Percentiles rank a stretch among this genome's conserved stretches.
These are phyloP conservation scores for Pachypeltis micranthus DNA, from an alignment of 1,140 invertebrate species.

Conservation along the genomic window DNA sequence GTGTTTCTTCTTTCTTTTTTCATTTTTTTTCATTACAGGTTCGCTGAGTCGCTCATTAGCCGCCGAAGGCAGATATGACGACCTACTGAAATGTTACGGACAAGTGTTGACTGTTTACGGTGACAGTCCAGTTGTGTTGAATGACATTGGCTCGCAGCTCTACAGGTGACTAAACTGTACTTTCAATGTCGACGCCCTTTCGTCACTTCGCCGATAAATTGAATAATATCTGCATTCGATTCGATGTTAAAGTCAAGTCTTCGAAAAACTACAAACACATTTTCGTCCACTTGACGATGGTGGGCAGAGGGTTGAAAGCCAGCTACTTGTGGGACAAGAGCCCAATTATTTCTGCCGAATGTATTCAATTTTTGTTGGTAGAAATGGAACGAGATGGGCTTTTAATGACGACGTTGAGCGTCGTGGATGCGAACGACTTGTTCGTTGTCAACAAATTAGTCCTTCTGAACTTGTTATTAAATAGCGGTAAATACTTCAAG, in stretches of 20 bases:
- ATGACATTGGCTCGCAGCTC: slow-evolving; percentile 32
- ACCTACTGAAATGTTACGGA: slow-evolving; percentile 36
- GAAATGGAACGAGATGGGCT: not conserved
- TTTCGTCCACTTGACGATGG: not conserved
- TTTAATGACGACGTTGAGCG: not conserved
- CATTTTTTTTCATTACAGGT: slow-evolving; percentile 29
- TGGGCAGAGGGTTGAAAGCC: not conserved
- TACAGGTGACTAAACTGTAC: slow-evolving; percentile 32
- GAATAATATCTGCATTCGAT: slow-evolving; percentile 8
- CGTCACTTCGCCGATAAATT: slow-evolving; percentile 16
- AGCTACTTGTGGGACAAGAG: not conserved
- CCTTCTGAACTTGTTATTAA: not conserved
- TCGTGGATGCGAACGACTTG: not conserved
- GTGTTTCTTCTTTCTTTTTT: too few species aligned
- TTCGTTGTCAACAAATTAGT: not conserved
- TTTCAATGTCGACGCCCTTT: not conserved
- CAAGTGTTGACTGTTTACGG: slow-evolving; percentile 35
- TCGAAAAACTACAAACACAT: not conserved
- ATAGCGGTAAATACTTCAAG: not conserved
- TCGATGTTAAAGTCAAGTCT: slow-evolving; percentile 8
- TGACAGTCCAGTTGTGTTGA: slow-evolving; percentile 33
- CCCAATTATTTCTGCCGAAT: not conserved
- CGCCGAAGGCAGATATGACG: slow-evolving; percentile 19
- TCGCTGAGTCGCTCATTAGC: slow-evolving; percentile 32
- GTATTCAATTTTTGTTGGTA: not conserved